These are phyloP conservation scores for Caiman crocodilus DNA, from an alignment of 2,797 vertebrate genomes.

Conservation along the genomic window DNA sequence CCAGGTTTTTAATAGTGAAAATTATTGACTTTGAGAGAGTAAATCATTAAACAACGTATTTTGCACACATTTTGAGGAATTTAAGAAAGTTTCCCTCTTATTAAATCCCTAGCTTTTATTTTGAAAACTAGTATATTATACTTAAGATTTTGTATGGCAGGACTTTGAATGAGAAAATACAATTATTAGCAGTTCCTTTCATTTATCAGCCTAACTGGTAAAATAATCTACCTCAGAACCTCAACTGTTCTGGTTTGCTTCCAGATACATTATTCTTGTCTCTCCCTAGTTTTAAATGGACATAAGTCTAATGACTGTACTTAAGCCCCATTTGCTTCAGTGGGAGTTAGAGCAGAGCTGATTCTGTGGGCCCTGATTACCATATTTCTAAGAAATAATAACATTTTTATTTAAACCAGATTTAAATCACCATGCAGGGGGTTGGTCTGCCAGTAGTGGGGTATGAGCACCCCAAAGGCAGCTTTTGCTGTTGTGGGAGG, in stretches of 20 bases:
- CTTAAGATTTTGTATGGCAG: background rate
- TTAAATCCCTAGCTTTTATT: slow-evolving; percentile 5
- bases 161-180: background rate
- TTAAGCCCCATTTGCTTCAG: background rate
- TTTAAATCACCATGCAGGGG: background rate
- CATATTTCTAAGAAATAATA: background rate
- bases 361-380: background rate
- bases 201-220: too few species aligned
- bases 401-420: background rate
- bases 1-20: background rate
- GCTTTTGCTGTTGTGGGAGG: too few species aligned
- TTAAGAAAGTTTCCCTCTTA: slow-evolving; percentile 5
- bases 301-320: background rate
- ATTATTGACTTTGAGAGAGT: background rate
- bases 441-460: too few species aligned
- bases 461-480: too few species aligned
- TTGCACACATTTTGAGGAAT: slow-evolving; percentile 1
- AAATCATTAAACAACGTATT: background rate
- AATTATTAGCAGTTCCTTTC: background rate
- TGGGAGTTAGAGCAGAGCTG: background rate
- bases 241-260: background rate
- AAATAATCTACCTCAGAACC: too few species aligned
- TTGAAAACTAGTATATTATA: background rate
- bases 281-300: background rate
- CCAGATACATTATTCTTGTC: background rate